Evolutionary conservation across 2,888 invertebrate species (phyloP), one percentile per base, ranked within the genome.

Genomic region (Luffia ferchaultella): DNA sequence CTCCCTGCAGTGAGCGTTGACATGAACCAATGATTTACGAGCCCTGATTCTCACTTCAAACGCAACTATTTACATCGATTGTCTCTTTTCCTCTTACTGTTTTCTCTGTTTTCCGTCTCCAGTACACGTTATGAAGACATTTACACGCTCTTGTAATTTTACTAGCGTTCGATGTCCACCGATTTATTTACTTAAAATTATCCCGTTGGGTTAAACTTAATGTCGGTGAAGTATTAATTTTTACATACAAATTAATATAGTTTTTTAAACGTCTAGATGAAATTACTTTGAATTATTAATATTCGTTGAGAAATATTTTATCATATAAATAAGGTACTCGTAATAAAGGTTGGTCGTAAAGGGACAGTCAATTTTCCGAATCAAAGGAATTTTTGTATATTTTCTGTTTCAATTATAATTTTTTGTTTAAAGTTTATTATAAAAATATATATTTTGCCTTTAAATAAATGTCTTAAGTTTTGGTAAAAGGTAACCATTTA

Each of bases 1-100:
- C 73, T 79, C 79, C 82, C 82, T 80, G 80, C 79, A 76, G 82
- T 76, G 82, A 64, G 74, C 80, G 80, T 70, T 68, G 82, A 82
- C 82, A 77, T 73, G 18, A 9, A 17, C 68, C 62, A 72, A 79
- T 82, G 82, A 83, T 83, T 82, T 83, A 83, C 60, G 30, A 12
- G 30, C 30, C 30, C 30, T 12, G 30, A 12, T 30, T 30, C 30
- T 3, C 3, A 12, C 12, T 12, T 30, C 76, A 73, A 70, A 75
- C 70, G 70, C 68, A 68, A 63, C 60, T 58, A 55, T 65, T 65
- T 54, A 46, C 54, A 57, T 55, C 59, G 58, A 78, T 79, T 62
- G 73, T 50, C 56, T 79, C 68, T 51, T 50, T 57, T 70, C 49
- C 59, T 57, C 46, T 52, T 40, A 53, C 58, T 58, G 56, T 2